phyloP scores from a whole-genome alignment of 2,113 vertebrate species.

The Erinaceus europaeus region DNA sequence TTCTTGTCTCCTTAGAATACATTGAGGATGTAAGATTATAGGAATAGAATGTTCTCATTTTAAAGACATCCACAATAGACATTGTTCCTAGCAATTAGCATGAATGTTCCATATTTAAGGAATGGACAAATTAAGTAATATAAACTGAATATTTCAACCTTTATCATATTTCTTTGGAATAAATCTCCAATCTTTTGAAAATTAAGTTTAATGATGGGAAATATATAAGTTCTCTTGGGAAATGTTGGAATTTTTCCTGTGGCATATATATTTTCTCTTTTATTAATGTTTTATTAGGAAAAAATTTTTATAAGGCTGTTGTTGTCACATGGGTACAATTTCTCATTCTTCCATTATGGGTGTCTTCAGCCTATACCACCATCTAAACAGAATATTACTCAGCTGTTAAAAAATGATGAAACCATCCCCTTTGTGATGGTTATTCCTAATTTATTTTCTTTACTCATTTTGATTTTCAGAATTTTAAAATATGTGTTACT shows the following conservation, averaged over 20 bases:
- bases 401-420: too few species aligned
- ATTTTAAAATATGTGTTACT: neutral
- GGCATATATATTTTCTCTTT: neutral
- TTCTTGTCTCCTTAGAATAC: slow-evolving; percentile 48
- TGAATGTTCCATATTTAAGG: slow-evolving; percentile 31
- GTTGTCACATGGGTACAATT: too few species aligned
- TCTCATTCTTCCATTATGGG: too few species aligned
- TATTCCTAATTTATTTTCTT: neutral
- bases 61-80: slow-evolving; percentile 30
- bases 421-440: too few species aligned
- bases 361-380: too few species aligned
- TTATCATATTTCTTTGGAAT: slow-evolving; percentile 19
- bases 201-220: neutral
- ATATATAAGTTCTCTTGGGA: neutral
- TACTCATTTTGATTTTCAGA: slow-evolving; percentile 6
- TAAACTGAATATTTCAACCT: neutral
- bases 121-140: slow-evolving; percentile 3
- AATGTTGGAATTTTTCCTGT: neutral
- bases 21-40: slow-evolving; percentile 43
- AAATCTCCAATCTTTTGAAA: slow-evolving; percentile 41
- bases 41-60: slow-evolving; percentile 49
- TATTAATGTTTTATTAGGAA: too few species aligned
- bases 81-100: slow-evolving; percentile 25
- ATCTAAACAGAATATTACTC: too few species aligned
- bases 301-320: neutral